Percentiles rank a stretch among this genome's conserved stretches.
Evolutionary conservation across 1,140 invertebrate genomes (phyloP).

Genomic region (Drosophila truncata): DNA sequence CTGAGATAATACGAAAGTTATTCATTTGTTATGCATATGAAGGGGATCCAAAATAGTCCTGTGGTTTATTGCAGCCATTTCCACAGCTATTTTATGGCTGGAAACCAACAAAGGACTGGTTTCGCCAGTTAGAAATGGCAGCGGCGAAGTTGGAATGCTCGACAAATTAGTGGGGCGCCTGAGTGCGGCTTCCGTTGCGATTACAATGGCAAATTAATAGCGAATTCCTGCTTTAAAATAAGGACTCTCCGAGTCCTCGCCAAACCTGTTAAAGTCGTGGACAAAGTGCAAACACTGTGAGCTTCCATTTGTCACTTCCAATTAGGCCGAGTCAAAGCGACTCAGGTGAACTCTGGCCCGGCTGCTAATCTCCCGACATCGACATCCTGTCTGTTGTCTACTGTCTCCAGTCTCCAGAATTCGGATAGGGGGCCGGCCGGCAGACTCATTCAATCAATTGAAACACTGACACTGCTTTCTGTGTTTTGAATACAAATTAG

Average conservation of each 20-base stretch:
- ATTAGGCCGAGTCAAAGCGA: slow-evolving; percentile 59
- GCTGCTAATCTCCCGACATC: slow-evolving; percentile 50
- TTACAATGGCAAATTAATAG: slow-evolving; percentile 39
- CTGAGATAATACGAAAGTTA: slow-evolving; percentile 61
- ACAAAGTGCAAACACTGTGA: slow-evolving; percentile 24
- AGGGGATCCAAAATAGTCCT: slow-evolving; percentile 59
- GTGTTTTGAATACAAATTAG: slow-evolving; percentile 83
- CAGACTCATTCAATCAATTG: slow-evolving; percentile 77
- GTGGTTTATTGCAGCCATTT: slow-evolving; percentile 41
- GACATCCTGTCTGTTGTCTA: not conserved
- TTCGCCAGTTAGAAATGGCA: slow-evolving; percentile 50
- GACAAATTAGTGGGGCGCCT: slow-evolving; percentile 46
- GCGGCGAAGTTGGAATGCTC: slow-evolving; percentile 20
- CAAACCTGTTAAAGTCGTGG: not conserved
- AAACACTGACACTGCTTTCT: slow-evolving; percentile 62
- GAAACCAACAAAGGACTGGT: slow-evolving; percentile 54
- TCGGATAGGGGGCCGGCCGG: slow-evolving; percentile 3
- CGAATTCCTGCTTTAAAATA: slow-evolving; percentile 32
- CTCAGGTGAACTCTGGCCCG: slow-evolving; percentile 50
- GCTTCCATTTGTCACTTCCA: slow-evolving; percentile 58
- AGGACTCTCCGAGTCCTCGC: not conserved
- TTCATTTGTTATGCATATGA: slow-evolving; percentile 82
- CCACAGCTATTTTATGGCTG: slow-evolving; percentile 7
- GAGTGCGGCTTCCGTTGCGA: slow-evolving; percentile 55
- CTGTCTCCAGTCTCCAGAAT: slow-evolving; percentile 11